Evolutionary conservation across 1,140 invertebrate species (phyloP).

Genomic region (Brachionus manjavacas): DNA sequence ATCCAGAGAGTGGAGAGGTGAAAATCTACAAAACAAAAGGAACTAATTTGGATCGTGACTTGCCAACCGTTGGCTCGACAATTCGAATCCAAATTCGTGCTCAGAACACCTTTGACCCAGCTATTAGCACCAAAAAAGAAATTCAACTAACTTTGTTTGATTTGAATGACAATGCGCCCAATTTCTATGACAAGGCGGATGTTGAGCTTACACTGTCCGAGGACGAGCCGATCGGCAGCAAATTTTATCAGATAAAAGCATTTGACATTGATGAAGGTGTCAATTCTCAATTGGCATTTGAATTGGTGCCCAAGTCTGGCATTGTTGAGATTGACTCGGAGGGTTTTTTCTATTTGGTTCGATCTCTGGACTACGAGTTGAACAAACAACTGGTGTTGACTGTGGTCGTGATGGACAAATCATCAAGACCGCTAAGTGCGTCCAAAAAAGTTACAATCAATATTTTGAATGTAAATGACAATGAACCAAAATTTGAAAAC

Average conservation of each 20-base stretch:
- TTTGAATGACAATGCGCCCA: slow-evolving; percentile 38
- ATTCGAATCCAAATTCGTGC: neutral
- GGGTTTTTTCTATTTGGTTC: slow-evolving; percentile 2
- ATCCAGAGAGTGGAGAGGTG: neutral
- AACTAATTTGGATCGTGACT: neutral
- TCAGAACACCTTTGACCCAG: neutral
- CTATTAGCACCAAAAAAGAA: neutral
- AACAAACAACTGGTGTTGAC: neutral
- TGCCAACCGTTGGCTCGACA: neutral
- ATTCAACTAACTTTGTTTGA: neutral
- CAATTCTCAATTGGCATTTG: neutral
- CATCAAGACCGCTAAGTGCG: neutral
- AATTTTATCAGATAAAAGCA: slow-evolving; percentile 32
- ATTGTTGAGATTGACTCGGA: slow-evolving; percentile 7
- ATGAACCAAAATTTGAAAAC: neutral
- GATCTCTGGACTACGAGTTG: neutral
- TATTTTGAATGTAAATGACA: slow-evolving; percentile 20
- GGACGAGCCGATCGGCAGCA: neutral
- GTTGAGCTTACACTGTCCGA: neutral
- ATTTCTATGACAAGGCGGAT: neutral
- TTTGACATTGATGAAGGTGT: slow-evolving; percentile 9
- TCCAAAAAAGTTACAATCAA: neutral
- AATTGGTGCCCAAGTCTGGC: neutral
- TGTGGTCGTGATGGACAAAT: neutral
- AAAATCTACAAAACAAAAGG: neutral